phyloP scores from a whole-genome alignment of 2,113 vertebrate species.

The Bombycilla garrulus region DNA sequence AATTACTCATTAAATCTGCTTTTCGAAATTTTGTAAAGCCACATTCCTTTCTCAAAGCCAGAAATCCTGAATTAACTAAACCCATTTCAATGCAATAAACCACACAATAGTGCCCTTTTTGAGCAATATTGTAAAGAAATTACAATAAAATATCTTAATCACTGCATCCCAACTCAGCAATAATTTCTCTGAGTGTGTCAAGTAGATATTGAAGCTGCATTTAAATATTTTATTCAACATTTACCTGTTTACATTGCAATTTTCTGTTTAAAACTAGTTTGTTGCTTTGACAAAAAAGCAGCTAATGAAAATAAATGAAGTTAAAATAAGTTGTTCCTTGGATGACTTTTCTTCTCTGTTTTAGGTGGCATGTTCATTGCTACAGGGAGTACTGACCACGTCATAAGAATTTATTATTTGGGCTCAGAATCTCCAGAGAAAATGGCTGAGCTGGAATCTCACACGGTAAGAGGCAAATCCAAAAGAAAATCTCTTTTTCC shows the following conservation, averaged over 20 bases:
- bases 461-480: slow-evolving; percentile 81
- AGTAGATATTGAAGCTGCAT: background rate
- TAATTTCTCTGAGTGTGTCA: background rate
- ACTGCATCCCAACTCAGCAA: background rate
- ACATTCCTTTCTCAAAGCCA: fast-evolving
- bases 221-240: background rate
- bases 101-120: background rate
- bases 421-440: slow-evolving; percentile 90
- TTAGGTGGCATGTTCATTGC: slow-evolving; percentile 97
- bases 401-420: slow-evolving; percentile 96
- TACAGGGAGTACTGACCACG: slow-evolving; percentile 94
- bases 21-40: background rate
- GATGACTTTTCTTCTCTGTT: background rate
- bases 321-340: background rate
- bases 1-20: background rate
- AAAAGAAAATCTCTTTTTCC: background rate
- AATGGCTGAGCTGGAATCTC: slow-evolving; percentile 91
- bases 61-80: background rate
- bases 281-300: background rate
- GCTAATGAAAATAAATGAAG: background rate
- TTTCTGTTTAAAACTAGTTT: background rate
- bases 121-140: background rate
- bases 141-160: background rate
- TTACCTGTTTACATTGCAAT: background rate
- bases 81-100: background rate